These are phyloP conservation scores for Volucella zonaria DNA, from an alignment of 2,888 invertebrate species.

Conservation along the genomic window DNA sequence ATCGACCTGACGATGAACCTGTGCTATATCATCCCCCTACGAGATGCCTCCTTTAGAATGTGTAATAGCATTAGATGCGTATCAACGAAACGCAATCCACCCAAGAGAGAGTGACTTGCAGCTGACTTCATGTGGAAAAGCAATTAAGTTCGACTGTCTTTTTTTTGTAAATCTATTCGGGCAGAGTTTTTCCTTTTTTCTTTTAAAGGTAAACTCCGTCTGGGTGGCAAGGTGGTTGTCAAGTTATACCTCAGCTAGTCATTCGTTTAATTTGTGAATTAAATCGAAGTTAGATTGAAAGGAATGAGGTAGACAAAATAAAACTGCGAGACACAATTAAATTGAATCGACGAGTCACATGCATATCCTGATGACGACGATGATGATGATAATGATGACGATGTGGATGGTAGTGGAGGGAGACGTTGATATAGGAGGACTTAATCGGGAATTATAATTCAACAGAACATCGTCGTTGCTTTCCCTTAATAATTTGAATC, in stretches of 20 bases:
- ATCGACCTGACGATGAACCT: constrained; percentile 57
- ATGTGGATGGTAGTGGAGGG: not conserved
- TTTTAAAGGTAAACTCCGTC: constrained; percentile 14
- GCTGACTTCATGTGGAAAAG: constrained; percentile 83
- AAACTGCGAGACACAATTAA: constrained; percentile 71
- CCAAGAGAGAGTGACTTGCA: constrained; percentile 83
- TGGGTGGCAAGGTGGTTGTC: constrained; percentile 51
- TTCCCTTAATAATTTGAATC: constrained; percentile 59
- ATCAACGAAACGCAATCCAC: constrained; percentile 65
- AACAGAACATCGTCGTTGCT: constrained; percentile 41
- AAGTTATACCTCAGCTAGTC: constrained; percentile 58
- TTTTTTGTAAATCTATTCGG: constrained; percentile 63
- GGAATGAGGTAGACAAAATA: constrained; percentile 69
- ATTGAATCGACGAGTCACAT: constrained; percentile 71
- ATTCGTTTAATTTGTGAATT: constrained; percentile 70
- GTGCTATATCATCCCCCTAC: constrained; percentile 18
- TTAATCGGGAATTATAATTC: constrained; percentile 67
- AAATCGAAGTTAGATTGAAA: constrained; percentile 63
- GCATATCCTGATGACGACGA: constrained; percentile 51
- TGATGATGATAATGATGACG: constrained; percentile 37
- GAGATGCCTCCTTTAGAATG: constrained; percentile 7
- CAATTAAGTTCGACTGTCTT: constrained; percentile 75
- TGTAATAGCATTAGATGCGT: constrained; percentile 71
- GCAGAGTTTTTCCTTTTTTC: constrained; percentile 38
- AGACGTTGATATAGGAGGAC: not conserved